Evolutionary conservation across 2,113 vertebrate species (phyloP), one percentile per base, ranked within the genome.

Genomic region (Heterotilapia buettikoferi): DNA sequence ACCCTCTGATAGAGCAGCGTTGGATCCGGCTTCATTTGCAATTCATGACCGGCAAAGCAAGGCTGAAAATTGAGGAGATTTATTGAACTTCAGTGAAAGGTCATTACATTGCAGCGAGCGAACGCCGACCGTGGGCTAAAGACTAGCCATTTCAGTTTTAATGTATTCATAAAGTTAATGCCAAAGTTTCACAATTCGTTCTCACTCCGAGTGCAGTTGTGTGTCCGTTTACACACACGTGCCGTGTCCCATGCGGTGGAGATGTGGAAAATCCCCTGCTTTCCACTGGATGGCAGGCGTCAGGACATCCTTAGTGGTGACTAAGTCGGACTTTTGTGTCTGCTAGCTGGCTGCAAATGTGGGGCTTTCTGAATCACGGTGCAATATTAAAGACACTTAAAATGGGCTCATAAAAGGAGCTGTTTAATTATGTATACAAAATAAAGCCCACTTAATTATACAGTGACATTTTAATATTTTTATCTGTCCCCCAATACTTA

Each of bases 11-110:
- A 86, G 91, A 92, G 84, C n/a, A 47, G 83, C 90, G 92, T 92
- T 88, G 89, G 89, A 91, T 90, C 88, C 73, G 83, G 61, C 87
- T 89, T 91, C 93, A 96, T 96, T 96, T 96, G 94, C 93, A 95
- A 94, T 95, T 95, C 95, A 96, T 95, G 94, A 94, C 82, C 36
- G 29, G 68, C 82, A 93, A 93, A 81, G 91, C 84, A 40, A 61
- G 81, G 83, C 92, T 87, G 88, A 91, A 78, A 92, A 92, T 86
- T 45, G 88, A 89, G 87, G 82, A 92, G 90, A 88, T 94, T 92
- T 86, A 92, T 92, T 93, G 92, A 95, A 92, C 89, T 87, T 86
- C 56, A 82, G 86, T 31, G 78, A 88, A 89, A 93, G 92, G 92
- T 92, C 57, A 68, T 85, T 85, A 57, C 82, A 83, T 89, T 90